These are phyloP conservation scores for Watsonalla binaria DNA, from an alignment of 2,888 invertebrate species.

Conservation along the genomic window DNA sequence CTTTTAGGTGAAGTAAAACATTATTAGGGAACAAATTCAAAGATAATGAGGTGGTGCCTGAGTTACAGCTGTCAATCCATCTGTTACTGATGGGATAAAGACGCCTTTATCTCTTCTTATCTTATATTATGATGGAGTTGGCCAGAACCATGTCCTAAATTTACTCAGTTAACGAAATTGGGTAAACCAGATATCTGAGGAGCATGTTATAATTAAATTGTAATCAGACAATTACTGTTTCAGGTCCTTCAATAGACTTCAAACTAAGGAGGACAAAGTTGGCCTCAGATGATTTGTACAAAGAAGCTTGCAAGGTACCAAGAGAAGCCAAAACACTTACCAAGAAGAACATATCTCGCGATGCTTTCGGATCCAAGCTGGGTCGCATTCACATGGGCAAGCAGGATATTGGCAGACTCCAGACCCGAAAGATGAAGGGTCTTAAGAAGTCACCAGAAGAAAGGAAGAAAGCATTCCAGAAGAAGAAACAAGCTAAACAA, in stretches of 20 bases:
- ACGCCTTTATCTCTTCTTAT: too few relatives aligned
- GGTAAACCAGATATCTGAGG: too few relatives aligned
- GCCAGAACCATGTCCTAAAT: too few relatives aligned
- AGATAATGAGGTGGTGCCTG: too few relatives aligned
- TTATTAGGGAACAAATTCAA: too few relatives aligned
- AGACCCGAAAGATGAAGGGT: conserved; percentile 95
- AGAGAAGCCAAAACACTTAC: conserved; percentile 87
- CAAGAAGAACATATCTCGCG: conserved; percentile 94
- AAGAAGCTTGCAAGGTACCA: conserved; percentile 88
- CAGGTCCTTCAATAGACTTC: conserved; percentile 94
- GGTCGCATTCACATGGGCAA: conserved; percentile 96
- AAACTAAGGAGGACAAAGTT: conserved; percentile 90
- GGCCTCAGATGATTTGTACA: conserved; percentile 93
- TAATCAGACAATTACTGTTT: conserved; percentile 20
- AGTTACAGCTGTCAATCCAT: too few relatives aligned
- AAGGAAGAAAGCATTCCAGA: conserved; percentile 78
- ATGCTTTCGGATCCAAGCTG: conserved; percentile 92
- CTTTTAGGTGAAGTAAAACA: too few relatives aligned
- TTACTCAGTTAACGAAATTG: too few relatives aligned
- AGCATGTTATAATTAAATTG: background rate
- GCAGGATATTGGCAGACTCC: conserved; percentile 90
- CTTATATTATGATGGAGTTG: too few relatives aligned
- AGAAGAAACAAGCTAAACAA: conserved; percentile 68
- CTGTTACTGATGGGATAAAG: too few relatives aligned
- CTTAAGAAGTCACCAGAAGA: conserved; percentile 86